Percentiles rank a stretch among this genome's conserved stretches.
phyloP scores from a whole-genome alignment of 2,888 invertebrate species.

The Dasypogon diadema region DNA sequence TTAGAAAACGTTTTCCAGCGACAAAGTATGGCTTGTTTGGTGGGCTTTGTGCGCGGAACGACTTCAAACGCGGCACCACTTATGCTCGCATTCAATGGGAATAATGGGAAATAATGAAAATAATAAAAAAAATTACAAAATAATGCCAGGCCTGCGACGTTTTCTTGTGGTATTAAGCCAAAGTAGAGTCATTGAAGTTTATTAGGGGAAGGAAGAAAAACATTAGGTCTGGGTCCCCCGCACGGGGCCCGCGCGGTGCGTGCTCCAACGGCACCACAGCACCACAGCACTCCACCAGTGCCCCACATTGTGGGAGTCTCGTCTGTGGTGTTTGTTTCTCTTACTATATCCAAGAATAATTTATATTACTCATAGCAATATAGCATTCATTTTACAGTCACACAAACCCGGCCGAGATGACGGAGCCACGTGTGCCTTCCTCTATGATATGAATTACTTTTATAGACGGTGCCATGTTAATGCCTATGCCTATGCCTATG shows the following conservation, averaged over 20 bases:
- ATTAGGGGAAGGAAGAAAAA: constrained; percentile 48
- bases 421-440: constrained; percentile 49
- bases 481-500: no score
- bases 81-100: constrained; percentile 43
- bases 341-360: constrained; percentile 43
- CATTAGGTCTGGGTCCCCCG: background rate
- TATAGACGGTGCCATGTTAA: constrained; percentile 50
- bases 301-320: background rate
- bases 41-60: constrained; percentile 14
- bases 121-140: constrained; percentile 50
- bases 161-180: constrained; percentile 37
- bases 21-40: background rate
- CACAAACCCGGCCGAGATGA: constrained; percentile 22
- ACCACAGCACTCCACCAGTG: background rate
- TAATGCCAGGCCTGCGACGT: constrained; percentile 45
- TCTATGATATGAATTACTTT: constrained; percentile 50
- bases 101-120: constrained; percentile 48
- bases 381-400: constrained; percentile 37
- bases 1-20: constrained; percentile 16
- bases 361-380: constrained; percentile 46
- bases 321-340: background rate
- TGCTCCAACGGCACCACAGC: background rate
- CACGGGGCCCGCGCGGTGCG: background rate
- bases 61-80: constrained; percentile 49
- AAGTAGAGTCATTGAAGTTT: constrained; percentile 42